Evolutionary conservation across 1,140 invertebrate genomes (phyloP), one percentile per base, ranked within the genome.

Genomic region (Oedothorax gibbosus): DNA sequence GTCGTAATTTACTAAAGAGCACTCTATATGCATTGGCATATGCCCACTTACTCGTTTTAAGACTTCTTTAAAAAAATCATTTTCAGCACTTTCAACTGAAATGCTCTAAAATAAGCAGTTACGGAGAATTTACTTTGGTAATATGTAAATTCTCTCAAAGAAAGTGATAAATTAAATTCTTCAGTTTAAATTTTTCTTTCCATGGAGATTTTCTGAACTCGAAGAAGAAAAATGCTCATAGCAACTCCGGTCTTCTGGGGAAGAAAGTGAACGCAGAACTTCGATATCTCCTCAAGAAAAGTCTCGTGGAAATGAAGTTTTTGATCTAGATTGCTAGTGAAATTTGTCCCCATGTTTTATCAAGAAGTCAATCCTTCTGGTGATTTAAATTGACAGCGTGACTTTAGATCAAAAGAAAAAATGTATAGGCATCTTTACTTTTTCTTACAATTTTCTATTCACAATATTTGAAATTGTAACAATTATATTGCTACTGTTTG

Each of bases 301-400:
- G 56, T 73, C 71, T 73, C 79, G 15, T 50, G 68, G 79, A 72
- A 82, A 82, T 82, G 79, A 82, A 82, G 79, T 82, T 82, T 82
- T 57, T 50, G 51, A 53, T 14, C 56, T 62, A 20, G 49, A 82
- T 82, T 82, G 79, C 79, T 72, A 82, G 68, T 72, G 79, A 82
- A 82, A 82, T 69, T 82, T 82, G 79, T 72, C 73, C 79, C 10
- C 79, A 68, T 82, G 79, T 82, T 73, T 69, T 10, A 82, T 82
- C 68, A 60, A 82, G 50, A 53, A 82, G 79, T 73, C 79, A 73
- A 72, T 82, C 79, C 49, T 53, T 80, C 49, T 49, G 18, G 68
- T 82, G 79, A 82, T 82, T 82, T 82, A 69, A 82, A 82, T 82
- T 72, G 79, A 82, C 79, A 82, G 79, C 68, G 73, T 69, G 79